A percentile compares a stretch with the other conserved stretches of the same genome.
Evolutionary conservation across 92 coral and sea anemone species (phyloP).

Genomic region (Meandrina meandrites): DNA sequence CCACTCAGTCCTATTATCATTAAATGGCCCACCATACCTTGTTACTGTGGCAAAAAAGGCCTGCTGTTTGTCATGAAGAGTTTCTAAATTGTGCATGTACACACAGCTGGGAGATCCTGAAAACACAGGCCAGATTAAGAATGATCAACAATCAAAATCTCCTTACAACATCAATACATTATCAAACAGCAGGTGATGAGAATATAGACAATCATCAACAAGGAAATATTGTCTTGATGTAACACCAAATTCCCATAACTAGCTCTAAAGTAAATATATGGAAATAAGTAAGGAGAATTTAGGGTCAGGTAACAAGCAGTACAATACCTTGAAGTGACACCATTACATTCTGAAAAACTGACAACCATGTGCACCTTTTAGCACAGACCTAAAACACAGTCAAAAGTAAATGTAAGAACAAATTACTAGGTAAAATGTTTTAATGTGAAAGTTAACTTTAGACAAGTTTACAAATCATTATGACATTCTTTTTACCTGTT

Average conservation of each 20-base stretch:
- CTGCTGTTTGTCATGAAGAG: constrained; percentile 86
- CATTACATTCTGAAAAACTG: constrained; percentile 86
- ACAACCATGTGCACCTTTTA: constrained; percentile 93
- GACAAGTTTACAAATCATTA: too few relatives aligned
- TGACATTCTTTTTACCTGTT: constrained; percentile 65
- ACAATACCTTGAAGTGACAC: constrained; percentile 86
- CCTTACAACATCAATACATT: not conserved
- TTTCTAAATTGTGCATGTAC: constrained; percentile 86
- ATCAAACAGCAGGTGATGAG: not conserved
- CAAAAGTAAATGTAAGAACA: not conserved
- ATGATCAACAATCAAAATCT: not conserved
- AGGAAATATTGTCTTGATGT: not conserved
- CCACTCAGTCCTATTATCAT: too few relatives aligned
- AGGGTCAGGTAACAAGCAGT: not conserved
- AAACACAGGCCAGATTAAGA: not conserved
- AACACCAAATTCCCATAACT: not conserved
- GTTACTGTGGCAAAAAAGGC: constrained; percentile 68
- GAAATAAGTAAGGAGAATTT: not conserved
- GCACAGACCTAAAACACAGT: constrained; percentile 72
- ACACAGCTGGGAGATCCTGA: constrained; percentile 94
- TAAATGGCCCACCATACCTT: too few relatives aligned
- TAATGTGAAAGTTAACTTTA: too few relatives aligned
- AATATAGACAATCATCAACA: not conserved
- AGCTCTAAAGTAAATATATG: not conserved
- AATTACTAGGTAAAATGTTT: too few relatives aligned